Evolutionary conservation across 2,888 invertebrate species (phyloP).

Genomic region (Drosophila meridiana): DNA sequence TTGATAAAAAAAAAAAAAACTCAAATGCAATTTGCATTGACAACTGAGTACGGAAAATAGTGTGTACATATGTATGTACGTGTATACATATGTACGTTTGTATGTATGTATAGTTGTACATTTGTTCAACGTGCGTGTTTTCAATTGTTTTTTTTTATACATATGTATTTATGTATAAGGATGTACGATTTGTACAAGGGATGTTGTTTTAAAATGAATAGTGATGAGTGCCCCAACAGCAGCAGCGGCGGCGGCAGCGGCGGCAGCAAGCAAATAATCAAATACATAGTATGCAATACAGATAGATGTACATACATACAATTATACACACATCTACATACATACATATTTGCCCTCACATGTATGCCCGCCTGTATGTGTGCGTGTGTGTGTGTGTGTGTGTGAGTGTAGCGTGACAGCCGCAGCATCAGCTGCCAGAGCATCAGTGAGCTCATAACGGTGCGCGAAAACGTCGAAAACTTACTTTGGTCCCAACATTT

Average conservation of each 20-base stretch:
- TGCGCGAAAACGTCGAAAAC: slow-evolving; percentile 53
- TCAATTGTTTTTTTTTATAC: slow-evolving; percentile 29
- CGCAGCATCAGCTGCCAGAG: slow-evolving; percentile 62
- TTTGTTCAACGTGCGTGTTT: slow-evolving; percentile 28
- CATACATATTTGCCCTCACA: slow-evolving; percentile 5
- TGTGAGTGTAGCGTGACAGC: slow-evolving; percentile 51
- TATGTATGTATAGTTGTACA: not conserved
- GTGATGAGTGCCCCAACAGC: slow-evolving; percentile 34
- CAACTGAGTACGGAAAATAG: slow-evolving; percentile 49
- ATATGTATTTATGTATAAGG: slow-evolving; percentile 15
- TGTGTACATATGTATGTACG: slow-evolving; percentile 43
- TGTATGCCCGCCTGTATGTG: not conserved
- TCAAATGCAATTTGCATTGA: slow-evolving; percentile 46
- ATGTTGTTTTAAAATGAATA: slow-evolving; percentile 40
- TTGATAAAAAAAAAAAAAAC: slow-evolving; percentile 26
- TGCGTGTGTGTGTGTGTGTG: slow-evolving; percentile 11
- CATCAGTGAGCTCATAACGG: slow-evolving; percentile 63
- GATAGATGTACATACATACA: slow-evolving; percentile 16
- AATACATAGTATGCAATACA: slow-evolving; percentile 29
- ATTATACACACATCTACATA: slow-evolving; percentile 11
- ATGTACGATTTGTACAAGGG: slow-evolving; percentile 26
- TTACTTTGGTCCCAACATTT: slow-evolving; percentile 27
- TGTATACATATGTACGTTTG: not conserved
- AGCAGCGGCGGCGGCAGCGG: slow-evolving; percentile 18
- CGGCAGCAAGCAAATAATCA: slow-evolving; percentile 30